Evolutionary conservation across 2,888 invertebrate species (phyloP).

Genomic region (Lycia hirtaria): DNA sequence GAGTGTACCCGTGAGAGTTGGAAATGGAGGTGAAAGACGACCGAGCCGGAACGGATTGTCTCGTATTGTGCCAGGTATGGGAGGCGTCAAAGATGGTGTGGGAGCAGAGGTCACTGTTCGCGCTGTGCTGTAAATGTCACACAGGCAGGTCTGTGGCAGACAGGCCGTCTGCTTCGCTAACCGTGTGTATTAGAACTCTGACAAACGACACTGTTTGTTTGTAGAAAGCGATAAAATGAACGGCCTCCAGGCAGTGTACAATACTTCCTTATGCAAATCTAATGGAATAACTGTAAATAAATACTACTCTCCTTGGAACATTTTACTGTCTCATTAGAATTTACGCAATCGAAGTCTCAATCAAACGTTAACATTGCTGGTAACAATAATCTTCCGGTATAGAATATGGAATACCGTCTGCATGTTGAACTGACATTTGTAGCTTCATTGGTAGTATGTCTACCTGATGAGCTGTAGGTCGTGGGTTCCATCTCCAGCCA

Average conservation of each 20-base stretch:
- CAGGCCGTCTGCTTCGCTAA: slow-evolving; percentile 49
- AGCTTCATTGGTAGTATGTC: too few species aligned
- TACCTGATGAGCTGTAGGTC: too few species aligned
- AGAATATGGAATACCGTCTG: background rate
- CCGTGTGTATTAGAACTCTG: slow-evolving; percentile 47
- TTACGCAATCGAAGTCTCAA: slow-evolving; percentile 5
- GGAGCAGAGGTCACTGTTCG: slow-evolving; percentile 58
- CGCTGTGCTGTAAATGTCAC: slow-evolving; percentile 53
- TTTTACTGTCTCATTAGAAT: slow-evolving; percentile 13
- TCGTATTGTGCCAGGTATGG: slow-evolving; percentile 60
- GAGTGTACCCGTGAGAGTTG: slow-evolving; percentile 67
- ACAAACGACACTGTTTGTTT: slow-evolving; percentile 49
- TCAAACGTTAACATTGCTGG: background rate
- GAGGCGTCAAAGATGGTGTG: slow-evolving; percentile 50
- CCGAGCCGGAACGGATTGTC: slow-evolving; percentile 73
- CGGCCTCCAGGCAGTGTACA: slow-evolving; percentile 45
- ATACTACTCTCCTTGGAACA: slow-evolving; percentile 30
- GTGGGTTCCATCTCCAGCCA: too few species aligned
- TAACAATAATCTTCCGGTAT: background rate
- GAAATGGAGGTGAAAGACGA: slow-evolving; percentile 68
- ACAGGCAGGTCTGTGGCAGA: too few species aligned
- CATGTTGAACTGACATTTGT: background rate
- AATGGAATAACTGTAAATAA: slow-evolving; percentile 29
- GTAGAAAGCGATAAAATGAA: slow-evolving; percentile 67
- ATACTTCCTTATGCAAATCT: slow-evolving; percentile 48